Conservation (phyloP, 2,113 vertebrate genomes). For the Gobio gobio region DNA sequence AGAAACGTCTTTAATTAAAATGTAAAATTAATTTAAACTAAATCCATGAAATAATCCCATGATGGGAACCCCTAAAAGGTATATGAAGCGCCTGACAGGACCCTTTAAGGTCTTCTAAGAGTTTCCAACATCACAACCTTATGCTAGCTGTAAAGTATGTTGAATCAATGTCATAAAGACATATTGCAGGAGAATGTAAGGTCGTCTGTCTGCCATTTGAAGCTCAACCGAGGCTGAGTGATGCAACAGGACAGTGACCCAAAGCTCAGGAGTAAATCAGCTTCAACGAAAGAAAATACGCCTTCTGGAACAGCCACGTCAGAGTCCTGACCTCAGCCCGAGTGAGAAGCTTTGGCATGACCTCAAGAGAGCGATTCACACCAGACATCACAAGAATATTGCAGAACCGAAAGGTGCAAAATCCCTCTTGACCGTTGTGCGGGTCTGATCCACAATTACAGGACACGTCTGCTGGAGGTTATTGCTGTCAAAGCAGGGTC, state of each 20-base stretch:
- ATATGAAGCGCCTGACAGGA: background rate
- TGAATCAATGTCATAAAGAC: background rate
- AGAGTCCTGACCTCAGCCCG: conserved; percentile 10
- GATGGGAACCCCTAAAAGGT: too few relatives aligned
- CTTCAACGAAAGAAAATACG: background rate
- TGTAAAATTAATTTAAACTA: too few relatives aligned
- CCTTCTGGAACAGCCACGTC: background rate
- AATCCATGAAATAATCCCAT: too few relatives aligned
- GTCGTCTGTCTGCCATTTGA: background rate
- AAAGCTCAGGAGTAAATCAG: background rate
- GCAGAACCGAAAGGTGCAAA: background rate
- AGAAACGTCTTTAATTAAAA: too few relatives aligned
- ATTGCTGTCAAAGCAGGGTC: background rate
- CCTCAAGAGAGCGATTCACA: background rate
- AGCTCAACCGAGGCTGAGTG: background rate
- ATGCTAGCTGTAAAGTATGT: background rate
- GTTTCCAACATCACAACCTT: background rate
- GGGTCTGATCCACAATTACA: conserved; percentile 6
- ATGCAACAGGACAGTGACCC: conserved; percentile 24
- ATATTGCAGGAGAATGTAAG: background rate
- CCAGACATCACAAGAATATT: background rate
- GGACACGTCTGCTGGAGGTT: conserved; percentile 13
- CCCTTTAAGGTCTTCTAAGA: background rate
- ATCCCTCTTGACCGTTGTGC: conserved; percentile 1
- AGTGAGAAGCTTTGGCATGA: conserved; percentile 7